Evolutionary conservation across 1,140 invertebrate species (phyloP), one percentile per base, ranked within the genome.

Genomic region (Tribolium madens): DNA sequence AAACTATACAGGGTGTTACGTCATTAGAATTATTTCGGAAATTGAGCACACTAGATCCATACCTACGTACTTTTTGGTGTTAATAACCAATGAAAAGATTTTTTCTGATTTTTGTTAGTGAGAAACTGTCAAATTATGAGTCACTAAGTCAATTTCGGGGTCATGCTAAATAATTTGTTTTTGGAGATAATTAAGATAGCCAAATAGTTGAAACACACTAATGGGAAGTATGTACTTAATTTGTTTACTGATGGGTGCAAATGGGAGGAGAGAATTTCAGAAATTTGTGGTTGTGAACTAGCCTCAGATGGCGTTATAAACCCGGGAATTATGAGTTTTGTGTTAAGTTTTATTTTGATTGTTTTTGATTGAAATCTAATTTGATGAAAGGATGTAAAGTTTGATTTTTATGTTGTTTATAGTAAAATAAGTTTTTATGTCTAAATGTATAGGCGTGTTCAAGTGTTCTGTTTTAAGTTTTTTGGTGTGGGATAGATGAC

Each of bases 41-140:
- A 71, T 3, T 26, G 9, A 33, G 13, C 36, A 15, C 31, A 17
- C 36, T 31, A 13, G 12, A 15, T 71, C 47, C 17, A 53, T 69
- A 68, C 48, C 14, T 52, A 46, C 50, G 21, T 69, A 26, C n/a
- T 42, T 42, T 76, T 69, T 71, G 47, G 12, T 10, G 14, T 36
- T 4, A 60, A 47, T 3, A 13, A 3, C 3, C 9, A 10, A 13
- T 2, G 12, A 47, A 47, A 47, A 5, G 9, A 9, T 10, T n/a
- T 47, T n/a, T 47, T 47, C 12, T 47, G 5, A n/a, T 47, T 47
- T 47, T 10, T 47, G 2, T 50, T 50, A 42, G 4, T 15, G 48
- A 50, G 14, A 50, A 50, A 4, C 48, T 50, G 48, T 50, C 48
- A 50, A 17, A 50, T 14, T 50, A 50, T 50, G 48, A 50, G n/a